These are phyloP conservation scores for Sigmodon hispidus DNA, from an alignment of 2,113 vertebrate species.

Conservation along the genomic window DNA sequence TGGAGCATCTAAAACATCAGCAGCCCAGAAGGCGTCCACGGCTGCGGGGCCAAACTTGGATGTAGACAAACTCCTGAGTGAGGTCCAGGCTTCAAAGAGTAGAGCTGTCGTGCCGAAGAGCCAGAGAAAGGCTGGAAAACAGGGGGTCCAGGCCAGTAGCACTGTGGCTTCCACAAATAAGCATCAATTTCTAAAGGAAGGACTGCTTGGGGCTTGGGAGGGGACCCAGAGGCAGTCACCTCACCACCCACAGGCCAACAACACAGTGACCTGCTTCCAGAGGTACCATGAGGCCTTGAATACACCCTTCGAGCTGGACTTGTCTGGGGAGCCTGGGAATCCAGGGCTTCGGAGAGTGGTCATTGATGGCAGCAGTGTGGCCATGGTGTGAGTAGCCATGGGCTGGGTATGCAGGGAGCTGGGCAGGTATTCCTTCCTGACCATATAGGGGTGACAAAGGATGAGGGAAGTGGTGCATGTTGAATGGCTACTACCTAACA, in stretches of 20 bases:
- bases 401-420: not conserved
- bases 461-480: not conserved
- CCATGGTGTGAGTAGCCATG: constrained; percentile 89
- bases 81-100: constrained; percentile 43
- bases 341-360: constrained; percentile 87
- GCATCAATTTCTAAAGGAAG: constrained; percentile 47
- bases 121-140: constrained; percentile 48
- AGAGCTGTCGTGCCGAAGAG: not conserved
- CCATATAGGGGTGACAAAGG: not conserved
- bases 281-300: constrained; percentile 91
- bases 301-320: constrained; percentile 87
- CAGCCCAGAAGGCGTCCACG: constrained; percentile 3
- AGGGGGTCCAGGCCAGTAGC: not conserved
- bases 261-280: constrained; percentile 90
- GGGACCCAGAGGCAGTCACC: constrained; percentile 36
- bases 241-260: constrained; percentile 54
- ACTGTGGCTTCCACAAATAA: not conserved
- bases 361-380: constrained; percentile 94
- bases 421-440: not conserved
- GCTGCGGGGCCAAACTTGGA: not conserved
- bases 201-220: constrained; percentile 56
- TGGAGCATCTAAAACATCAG: not conserved
- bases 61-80: constrained; percentile 7
- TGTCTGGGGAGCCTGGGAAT: constrained; percentile 86
- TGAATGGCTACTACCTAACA: rapidly evolving